Base-by-base conservation (phyloP, 2,113 vertebrate genomes). In the Misgurnus mizolepis region DNA sequence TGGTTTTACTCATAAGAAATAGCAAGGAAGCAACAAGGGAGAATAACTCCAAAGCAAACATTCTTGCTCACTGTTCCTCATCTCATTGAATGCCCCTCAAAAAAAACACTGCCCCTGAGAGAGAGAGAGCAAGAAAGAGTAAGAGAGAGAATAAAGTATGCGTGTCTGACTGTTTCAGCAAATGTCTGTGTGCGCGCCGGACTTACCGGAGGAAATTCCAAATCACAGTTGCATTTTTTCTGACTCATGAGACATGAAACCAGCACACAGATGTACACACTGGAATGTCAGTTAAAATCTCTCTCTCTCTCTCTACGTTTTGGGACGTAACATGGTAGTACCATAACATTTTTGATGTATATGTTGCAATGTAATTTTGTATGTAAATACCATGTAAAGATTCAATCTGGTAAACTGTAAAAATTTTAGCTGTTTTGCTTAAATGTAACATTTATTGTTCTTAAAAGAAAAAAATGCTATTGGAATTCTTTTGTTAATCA, bases 401-500 rank as follows among this genome's bases (percentile, higher is more conserved):
- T 22, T 22, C 27, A 34, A 34, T 34, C 27, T 34, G 27, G 27
- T 34, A 34, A 1, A 34, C 27, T 34, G 27, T 34, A 34, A 34
- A 34, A 34, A 34, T 22, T n/a, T n/a, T n/a, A 27, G 4, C 1
- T 8, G 50, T 53, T 53, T 4, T 53, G 50, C 12, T 8, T 45
- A 2, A 11, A 9, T 50, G 3, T 11, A 50, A 15, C 50, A 53
- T 53, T 53, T 53, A 15, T 53, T 53, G 12, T 53, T 12, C 10
- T 2, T 53, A 3, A 53, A 1, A 15, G 12, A 45, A 11, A 6
- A 12, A 47, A n/a, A 65, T 56, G 12, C 17, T 82, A 88, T 65
- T 87, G 80, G 88, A 87, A 86, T 88, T 75, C 78, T 83, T 87
- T 89, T 93, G 50, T 53, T 53, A 5, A 14, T 14, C 50, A 53